Base-by-base conservation (phyloP, 2,888 invertebrate species). In the Phorcus lineatus region DNA sequence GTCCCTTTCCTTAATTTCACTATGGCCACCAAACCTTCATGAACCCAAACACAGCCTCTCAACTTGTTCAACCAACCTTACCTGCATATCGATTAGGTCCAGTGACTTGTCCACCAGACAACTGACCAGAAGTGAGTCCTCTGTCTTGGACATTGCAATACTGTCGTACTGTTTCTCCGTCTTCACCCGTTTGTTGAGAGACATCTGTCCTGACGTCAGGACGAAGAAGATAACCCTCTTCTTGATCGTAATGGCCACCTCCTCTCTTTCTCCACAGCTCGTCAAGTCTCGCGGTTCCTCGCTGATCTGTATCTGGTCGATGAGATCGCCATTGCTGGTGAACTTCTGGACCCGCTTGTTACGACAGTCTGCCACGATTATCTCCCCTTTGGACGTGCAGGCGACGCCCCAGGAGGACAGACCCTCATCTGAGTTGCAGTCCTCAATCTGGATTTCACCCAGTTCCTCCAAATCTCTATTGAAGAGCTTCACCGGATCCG, bases 261-360 rank as follows among this genome's bases (percentile, higher is more conserved):
- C 89, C 79, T 87, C 87, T 9, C 85, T 84, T 0, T 82, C 82
- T 3, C 86, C 87, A 67, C 88, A 88, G 3, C 86, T 85, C 28
- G 89, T 88, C 76, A 90, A 85, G 80, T 89, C 90, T 75, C 89
- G 84, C 47, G 90, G 90, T 76, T 90, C 90, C 40, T 89, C 90
- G 55, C 87, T 88, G 24, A 90, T 81, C 74, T 88, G 88, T 4
- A 90, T 88, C 79, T 90, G 89, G 76, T 90, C 90, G 9, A 89
- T 87, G 54, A 89, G 86, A 31, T 88, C 87, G 7, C 90, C 90
- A 52, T 82, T 84, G 80, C 86, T 88, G 82, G 86, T 85, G 79
- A 90, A 90, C 78, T 90, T 90, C 79, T 90, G 90, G 66, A 90
- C 86, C 9, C 87, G 78, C 55, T 87, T 88, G 83, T 89, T 89